phyloP scores from a whole-genome alignment of 2,888 invertebrate genomes.

The Eupithecia vulgata region DNA sequence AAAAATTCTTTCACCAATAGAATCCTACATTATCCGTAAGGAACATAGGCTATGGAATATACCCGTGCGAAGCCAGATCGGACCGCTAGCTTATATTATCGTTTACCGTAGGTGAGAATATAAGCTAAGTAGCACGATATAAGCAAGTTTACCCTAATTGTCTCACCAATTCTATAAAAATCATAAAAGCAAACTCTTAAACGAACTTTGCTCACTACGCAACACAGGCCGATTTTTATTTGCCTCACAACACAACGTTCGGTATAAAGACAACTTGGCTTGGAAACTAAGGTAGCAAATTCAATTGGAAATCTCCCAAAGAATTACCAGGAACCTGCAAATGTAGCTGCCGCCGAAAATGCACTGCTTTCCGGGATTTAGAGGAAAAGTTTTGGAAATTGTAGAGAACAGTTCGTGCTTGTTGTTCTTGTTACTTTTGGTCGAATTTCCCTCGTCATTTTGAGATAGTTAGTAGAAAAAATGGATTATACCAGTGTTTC shows the following conservation, averaged over 20 bases:
- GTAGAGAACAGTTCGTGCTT: neutral
- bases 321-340: conserved; percentile 2
- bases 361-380: neutral
- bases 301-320: conserved; percentile 13
- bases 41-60: too few species aligned
- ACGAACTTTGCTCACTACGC: neutral
- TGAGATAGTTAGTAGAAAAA: too few species aligned
- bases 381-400: neutral
- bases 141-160: too few species aligned
- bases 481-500: too few species aligned
- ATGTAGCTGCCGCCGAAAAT: conserved; percentile 8
- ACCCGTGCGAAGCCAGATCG: too few species aligned
- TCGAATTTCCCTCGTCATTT: neutral
- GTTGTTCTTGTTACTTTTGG: neutral
- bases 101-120: too few species aligned
- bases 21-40: too few species aligned
- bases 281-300: conserved; percentile 16
- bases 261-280: neutral
- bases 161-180: too few species aligned
- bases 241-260: neutral
- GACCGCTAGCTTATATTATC: too few species aligned
- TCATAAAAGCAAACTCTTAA: too few species aligned
- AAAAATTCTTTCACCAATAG: too few species aligned
- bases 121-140: too few species aligned
- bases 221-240: neutral